Percentiles rank a stretch among this genome's conserved stretches.
Evolutionary conservation across 2,113 vertebrate species (phyloP).

Genomic region (Elanoides forficatus): DNA sequence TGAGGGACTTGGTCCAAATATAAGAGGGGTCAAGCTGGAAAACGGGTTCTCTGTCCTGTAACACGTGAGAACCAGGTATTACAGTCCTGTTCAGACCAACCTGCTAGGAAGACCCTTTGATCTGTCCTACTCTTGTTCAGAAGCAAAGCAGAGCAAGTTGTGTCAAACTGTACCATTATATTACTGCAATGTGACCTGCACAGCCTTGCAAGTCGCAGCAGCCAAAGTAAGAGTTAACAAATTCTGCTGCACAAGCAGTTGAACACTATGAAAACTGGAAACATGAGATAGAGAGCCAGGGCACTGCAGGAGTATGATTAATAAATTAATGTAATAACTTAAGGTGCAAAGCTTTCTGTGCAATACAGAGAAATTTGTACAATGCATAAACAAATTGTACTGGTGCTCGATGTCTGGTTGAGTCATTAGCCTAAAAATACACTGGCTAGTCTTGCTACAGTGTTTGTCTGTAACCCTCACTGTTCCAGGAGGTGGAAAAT

Average conservation of each 20-base stretch:
- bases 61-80: background rate
- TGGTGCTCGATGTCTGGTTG: slow-evolving; percentile 22
- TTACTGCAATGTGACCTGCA: background rate
- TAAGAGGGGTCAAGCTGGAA: background rate
- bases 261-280: background rate
- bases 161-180: background rate
- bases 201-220: slow-evolving; percentile 4
- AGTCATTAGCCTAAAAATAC: slow-evolving; percentile 68
- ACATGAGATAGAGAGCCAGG: background rate
- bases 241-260: background rate
- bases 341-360: background rate
- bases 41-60: background rate
- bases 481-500: slow-evolving; percentile 32
- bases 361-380: slow-evolving; percentile 16
- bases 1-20: background rate
- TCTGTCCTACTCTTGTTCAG: background rate
- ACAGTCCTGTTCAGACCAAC: background rate
- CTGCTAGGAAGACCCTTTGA: background rate
- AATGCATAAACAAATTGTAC: slow-evolving; percentile 29
- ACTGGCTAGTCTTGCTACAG: slow-evolving; percentile 15
- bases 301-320: background rate
- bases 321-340: background rate
- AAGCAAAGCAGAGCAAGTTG: background rate
- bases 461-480: slow-evolving; percentile 43
- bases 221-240: slow-evolving; percentile 18